Base-by-base conservation (phyloP, 92 coral and sea anemone species). In the Porites evermanni region DNA sequence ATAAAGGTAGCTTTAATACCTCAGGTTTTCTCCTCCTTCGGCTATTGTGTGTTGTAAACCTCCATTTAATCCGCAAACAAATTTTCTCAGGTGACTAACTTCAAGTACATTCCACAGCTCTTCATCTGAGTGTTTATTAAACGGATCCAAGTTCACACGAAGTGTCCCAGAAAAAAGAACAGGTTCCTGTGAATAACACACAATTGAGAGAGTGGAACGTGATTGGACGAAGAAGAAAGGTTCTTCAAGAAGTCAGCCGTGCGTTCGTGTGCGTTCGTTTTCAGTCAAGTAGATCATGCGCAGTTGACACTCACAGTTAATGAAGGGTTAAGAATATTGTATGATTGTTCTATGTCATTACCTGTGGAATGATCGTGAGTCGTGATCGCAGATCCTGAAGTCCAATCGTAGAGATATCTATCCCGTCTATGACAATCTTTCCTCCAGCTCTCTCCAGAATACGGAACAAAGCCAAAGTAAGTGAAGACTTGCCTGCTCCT, bases 351-450 rank as follows among this genome's bases (percentile, higher is more conserved):
- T 61, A 38, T 29, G 0, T 59, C 14, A 17, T 12, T 82, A 94
- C 99, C 99, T 96, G 99, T 77, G 99, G 99, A 70, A 96, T 96
- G 26, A 96, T 93, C 18, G 99, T 96, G 66, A 96, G 95, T 60
- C 96, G 79, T 23, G 99, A 94, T 12, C 99, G 93, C 20, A 96
- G 90, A 87, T 96, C 99, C 21, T 88, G 95, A 32, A 96, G 91
- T 38, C 99, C 99, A 74, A 94, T 92, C 83, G 86, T 84, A 14
- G 98, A 79, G 70, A 96, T 93, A 69, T 92, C 94, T 63, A 96
- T 81, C 21, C 83, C 96, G 71, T 96, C 99, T 17, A 96, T 88
- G 6, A 87, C 79, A 60, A 96, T 94, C 77, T 67, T 89, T 69
- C 99, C 99, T 75, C 99, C 99, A 60, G 96, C 92, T 53, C 93